A percentile compares a stretch with the other conserved stretches of the same genome.
These are phyloP conservation scores for Cantharis flavilabris DNA, from an alignment of 2,888 invertebrate species.

Conservation along the genomic window DNA sequence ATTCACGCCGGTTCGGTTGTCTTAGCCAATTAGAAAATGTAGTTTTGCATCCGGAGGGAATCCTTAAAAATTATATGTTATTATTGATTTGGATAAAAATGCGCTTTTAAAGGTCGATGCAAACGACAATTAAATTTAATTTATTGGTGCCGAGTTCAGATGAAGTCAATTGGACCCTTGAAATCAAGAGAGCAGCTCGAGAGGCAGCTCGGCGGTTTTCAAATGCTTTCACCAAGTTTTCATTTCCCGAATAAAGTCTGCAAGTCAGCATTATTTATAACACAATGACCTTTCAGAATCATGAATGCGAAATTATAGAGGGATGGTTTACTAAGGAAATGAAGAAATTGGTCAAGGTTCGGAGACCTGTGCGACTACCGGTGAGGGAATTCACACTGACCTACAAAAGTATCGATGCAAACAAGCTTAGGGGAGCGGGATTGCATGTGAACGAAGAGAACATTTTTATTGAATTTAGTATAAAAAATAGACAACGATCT, in stretches of 20 bases:
- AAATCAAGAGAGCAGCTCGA: not conserved
- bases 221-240: not conserved
- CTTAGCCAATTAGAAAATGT: not conserved
- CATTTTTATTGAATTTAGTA: not conserved
- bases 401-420: not conserved
- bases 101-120: not conserved
- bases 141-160: not conserved
- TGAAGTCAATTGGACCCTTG: not conserved
- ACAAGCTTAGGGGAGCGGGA: not conserved
- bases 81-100: not conserved
- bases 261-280: too few species aligned
- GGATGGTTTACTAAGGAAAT: not conserved
- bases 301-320: not conserved
- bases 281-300: not conserved
- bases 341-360: not conserved
- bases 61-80: not conserved
- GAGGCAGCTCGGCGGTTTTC: not conserved
- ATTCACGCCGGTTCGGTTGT: too few species aligned
- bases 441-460: not conserved
- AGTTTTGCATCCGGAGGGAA: not conserved
- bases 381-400: not conserved
- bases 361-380: not conserved
- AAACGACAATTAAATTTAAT: not conserved
- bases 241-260: not conserved
- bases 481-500: not conserved